Evolutionary conservation across 2,888 invertebrate genomes (phyloP).

Genomic region (Loripinus fragilis): DNA sequence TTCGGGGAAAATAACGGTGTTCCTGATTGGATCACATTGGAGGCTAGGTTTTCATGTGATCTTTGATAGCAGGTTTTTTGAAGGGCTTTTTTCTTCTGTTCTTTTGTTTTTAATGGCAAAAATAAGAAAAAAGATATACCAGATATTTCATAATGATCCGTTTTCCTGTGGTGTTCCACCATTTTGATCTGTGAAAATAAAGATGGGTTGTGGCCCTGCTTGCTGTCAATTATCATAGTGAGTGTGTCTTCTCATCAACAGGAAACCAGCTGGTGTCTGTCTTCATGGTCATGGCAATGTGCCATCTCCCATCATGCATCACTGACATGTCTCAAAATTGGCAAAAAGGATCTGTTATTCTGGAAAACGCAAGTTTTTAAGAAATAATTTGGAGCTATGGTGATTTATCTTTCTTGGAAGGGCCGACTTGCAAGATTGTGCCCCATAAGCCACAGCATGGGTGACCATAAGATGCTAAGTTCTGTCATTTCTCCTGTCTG

Average conservation of each 20-base stretch:
- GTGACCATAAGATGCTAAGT: no score
- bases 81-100: no score
- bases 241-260: slow-evolving; percentile 29
- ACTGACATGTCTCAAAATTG: slow-evolving; percentile 33
- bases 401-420: background rate
- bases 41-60: no score
- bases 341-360: slow-evolving; percentile 31
- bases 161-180: background rate
- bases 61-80: no score
- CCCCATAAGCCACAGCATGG: no score
- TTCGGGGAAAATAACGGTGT: no score
- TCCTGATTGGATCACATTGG: no score
- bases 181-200: slow-evolving; percentile 16
- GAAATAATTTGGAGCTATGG: background rate
- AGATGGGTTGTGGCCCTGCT: slow-evolving; percentile 19
- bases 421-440: no score
- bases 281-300: slow-evolving; percentile 30
- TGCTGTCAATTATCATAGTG: slow-evolving; percentile 23
- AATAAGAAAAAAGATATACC: no score
- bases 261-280: slow-evolving; percentile 34
- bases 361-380: background rate
- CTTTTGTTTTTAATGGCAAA: no score
- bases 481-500: no score
- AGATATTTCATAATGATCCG: no score
- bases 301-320: slow-evolving; percentile 26